Percentiles rank a stretch among this genome's conserved stretches.
phyloP scores from a whole-genome alignment of 2,797 vertebrate genomes.

The Acanthurus tractus region DNA sequence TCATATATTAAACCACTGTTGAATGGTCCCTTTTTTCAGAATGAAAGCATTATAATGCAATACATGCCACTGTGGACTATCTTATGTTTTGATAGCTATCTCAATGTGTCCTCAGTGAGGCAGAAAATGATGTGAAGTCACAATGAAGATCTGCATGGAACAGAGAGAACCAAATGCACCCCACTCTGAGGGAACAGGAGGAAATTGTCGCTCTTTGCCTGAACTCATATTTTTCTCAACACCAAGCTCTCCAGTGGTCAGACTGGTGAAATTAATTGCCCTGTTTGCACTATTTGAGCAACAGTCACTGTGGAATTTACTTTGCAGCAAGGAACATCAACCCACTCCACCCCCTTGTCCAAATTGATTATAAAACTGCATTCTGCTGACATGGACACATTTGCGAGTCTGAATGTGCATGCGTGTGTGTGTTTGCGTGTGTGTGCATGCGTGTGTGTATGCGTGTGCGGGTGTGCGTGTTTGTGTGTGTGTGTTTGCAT shows the following conservation, averaged over 20 bases:
- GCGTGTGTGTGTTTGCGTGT: slow-evolving; percentile 20
- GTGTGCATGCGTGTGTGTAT: slow-evolving; percentile 9
- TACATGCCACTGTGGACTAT: slow-evolving; percentile 9
- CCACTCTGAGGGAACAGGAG: slow-evolving; percentile 19
- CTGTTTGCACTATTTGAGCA: slow-evolving; percentile 75
- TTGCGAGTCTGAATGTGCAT: slow-evolving; percentile 38
- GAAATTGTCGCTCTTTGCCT: slow-evolving; percentile 45
- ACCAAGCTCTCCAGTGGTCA: slow-evolving; percentile 54
- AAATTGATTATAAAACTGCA: slow-evolving; percentile 84
- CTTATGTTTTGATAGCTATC: slow-evolving; percentile 12
- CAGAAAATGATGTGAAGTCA: slow-evolving; percentile 23
- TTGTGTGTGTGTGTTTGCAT: slow-evolving; percentile 8
- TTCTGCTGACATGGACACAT: slow-evolving; percentile 77
- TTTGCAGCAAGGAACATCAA: slow-evolving; percentile 76
- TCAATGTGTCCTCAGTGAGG: slow-evolving; percentile 11
- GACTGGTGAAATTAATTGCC: slow-evolving; percentile 77
- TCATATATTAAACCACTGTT: no score
- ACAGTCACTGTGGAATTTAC: slow-evolving; percentile 83
- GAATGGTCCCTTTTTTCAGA: not conserved
- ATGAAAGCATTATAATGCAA: not conserved
- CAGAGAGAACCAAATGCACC: slow-evolving; percentile 9
- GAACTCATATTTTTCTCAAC: slow-evolving; percentile 65
- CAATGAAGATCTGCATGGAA: slow-evolving; percentile 27
- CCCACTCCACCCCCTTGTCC: slow-evolving; percentile 73
- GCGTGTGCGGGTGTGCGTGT: slow-evolving; percentile 22